phyloP scores from a whole-genome alignment of 1,140 invertebrate genomes.

The Aphaenogaster rudis region DNA sequence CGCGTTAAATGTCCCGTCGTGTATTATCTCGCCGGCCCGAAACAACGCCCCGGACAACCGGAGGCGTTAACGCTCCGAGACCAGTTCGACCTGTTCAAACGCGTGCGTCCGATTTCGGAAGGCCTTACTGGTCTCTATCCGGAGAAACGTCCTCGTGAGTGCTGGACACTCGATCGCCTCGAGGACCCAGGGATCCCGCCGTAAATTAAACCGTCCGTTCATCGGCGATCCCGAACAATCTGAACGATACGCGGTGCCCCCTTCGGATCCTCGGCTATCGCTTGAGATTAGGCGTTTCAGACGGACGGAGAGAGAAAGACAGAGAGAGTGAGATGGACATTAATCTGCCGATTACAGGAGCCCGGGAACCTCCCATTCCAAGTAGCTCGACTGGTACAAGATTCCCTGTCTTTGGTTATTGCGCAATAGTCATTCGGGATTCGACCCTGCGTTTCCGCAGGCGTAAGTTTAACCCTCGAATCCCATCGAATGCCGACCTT shows the following conservation, averaged over 20 bases:
- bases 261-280: slow-evolving; percentile 43
- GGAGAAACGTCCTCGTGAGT: slow-evolving; percentile 21
- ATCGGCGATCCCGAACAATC: slow-evolving; percentile 47
- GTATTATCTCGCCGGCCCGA: slow-evolving; percentile 63
- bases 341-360: slow-evolving; percentile 86
- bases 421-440: slow-evolving; percentile 80
- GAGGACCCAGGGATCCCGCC: slow-evolving; percentile 14
- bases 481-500: slow-evolving; percentile 36
- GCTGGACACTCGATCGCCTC: background rate
- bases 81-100: slow-evolving; percentile 51
- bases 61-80: slow-evolving; percentile 63
- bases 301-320: slow-evolving; percentile 28
- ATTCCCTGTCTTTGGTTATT: slow-evolving; percentile 83
- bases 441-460: slow-evolving; percentile 68
- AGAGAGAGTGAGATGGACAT: slow-evolving; percentile 79
- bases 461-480: slow-evolving; percentile 45
- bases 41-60: slow-evolving; percentile 63
- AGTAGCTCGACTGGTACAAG: slow-evolving; percentile 83
- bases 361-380: slow-evolving; percentile 84
- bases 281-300: slow-evolving; percentile 73
- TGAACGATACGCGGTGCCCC: slow-evolving; percentile 31
- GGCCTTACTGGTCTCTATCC: slow-evolving; percentile 70
- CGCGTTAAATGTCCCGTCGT: slow-evolving; percentile 51
- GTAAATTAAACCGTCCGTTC: slow-evolving; percentile 64
- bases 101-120: slow-evolving; percentile 40